A percentile compares a stretch with the other conserved stretches of the same genome.
These are phyloP conservation scores for Drusus annulatus DNA, from an alignment of 1,140 invertebrate species.

Conservation along the genomic window DNA sequence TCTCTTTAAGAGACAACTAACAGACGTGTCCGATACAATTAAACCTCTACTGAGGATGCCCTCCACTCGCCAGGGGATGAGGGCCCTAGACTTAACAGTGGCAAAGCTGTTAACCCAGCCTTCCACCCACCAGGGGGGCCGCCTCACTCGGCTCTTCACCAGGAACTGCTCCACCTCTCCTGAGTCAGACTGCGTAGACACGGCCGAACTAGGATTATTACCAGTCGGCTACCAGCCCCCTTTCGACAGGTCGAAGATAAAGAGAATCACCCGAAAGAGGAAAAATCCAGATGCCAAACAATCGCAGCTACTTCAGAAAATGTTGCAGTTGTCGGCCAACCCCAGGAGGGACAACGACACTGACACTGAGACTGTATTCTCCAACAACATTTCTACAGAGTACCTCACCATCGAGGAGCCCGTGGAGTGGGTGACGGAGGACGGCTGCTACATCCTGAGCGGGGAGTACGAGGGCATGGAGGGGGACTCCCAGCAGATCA, in stretches of 20 bases:
- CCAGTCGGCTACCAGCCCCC: slow-evolving; percentile 34
- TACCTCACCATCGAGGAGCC: not conserved
- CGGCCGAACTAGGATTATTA: slow-evolving; percentile 12
- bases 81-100: not conserved
- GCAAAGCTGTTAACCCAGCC: slow-evolving; percentile 5
- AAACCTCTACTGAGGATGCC: slow-evolving; percentile 9
- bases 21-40: slow-evolving; percentile 39
- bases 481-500: slow-evolving; percentile 41
- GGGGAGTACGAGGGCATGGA: not conserved
- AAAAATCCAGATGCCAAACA: slow-evolving; percentile 24
- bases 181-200: not conserved
- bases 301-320: slow-evolving; percentile 19
- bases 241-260: slow-evolving; percentile 40
- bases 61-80: slow-evolving; percentile 13
- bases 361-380: not conserved
- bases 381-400: not conserved
- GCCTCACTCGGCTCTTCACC: not conserved
- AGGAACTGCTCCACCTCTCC: slow-evolving; percentile 26
- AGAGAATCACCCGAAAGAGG: slow-evolving; percentile 41
- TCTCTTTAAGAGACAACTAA: slow-evolving; percentile 34
- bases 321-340: not conserved
- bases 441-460: slow-evolving; percentile 16
- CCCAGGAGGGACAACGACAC: not conserved
- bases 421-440: not conserved
- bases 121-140: not conserved